Evolutionary conservation across 2,888 invertebrate species (phyloP), one percentile per base, ranked within the genome.

Genomic region (Alviniconcha strummeri): DNA sequence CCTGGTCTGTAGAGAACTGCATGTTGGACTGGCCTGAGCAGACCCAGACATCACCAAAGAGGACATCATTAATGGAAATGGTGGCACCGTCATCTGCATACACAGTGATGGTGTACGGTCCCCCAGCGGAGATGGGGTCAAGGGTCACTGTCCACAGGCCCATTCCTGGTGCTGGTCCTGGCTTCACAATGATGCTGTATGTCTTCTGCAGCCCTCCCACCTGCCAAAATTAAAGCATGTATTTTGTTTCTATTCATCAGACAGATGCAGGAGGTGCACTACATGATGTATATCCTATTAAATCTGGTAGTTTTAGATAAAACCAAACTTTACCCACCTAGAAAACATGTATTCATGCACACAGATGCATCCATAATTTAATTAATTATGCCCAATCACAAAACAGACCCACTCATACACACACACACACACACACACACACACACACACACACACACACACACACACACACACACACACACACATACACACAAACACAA

Each of bases 31-130:
- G 92, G 54, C 93, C 93, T 17, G 92, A 92, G 85, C 93, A 93
- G 9, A 93, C 57, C 93, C 93, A 93, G 17, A 93, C 91, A 86
- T 93, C 93, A 0, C 93, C 93, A 87, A 93, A 93, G 82, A 92
- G 84, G 7, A 93, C 90, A 85, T 92, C 89, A 3, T 71, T 84
- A 8, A 93, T 56, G 15, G 78, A 80, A 56, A 85, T 78, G 3
- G 88, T 83, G 13, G 54, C 77, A 67, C 79, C 84, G 2, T 80
- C 82, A 11, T 76, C 83, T 9, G 88, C 83, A 7, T 81, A 75
- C 36, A 89, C 91, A 8, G 81, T 85, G 54, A 92, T 84, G 7
- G 81, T 85, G 54, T 84, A 87, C 3, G 91, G 90, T 11, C 88
- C 89, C 6, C 72, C 80, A 7, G 56, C 64, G 4, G 56, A 52